A percentile compares a stretch with the other conserved stretches of the same genome.
These are phyloP conservation scores for Gobio occitaniae DNA, from an alignment of 2,797 vertebrate genomes.

Conservation along the genomic window DNA sequence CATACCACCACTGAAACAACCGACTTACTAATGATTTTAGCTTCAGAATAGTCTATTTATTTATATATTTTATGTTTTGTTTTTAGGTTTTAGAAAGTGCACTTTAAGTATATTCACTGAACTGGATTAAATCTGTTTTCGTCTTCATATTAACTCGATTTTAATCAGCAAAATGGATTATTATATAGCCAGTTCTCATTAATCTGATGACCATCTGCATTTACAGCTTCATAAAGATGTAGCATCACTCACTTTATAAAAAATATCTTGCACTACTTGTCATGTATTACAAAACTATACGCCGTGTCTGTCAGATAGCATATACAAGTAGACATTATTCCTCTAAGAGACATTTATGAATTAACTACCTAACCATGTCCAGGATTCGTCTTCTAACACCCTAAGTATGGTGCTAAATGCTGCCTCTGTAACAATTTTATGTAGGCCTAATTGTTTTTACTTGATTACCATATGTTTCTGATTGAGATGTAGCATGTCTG, in stretches of 20 bases:
- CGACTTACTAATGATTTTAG: not conserved
- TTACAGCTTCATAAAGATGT: not conserved
- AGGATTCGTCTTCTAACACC: conserved; percentile 2
- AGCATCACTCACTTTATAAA: conserved; percentile 10
- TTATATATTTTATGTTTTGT: not conserved
- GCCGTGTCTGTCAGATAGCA: not conserved
- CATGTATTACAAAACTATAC: not conserved
- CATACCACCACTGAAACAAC: not conserved
- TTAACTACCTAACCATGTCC: conserved; percentile 10
- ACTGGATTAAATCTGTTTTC: not conserved
- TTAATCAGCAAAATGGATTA: not conserved
- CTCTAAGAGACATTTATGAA: conserved; percentile 6
- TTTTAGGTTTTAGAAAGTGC: conserved; percentile 7
- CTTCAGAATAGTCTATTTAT: conserved; percentile 40
- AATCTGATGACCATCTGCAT: conserved; percentile 8
- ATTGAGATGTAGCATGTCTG: conserved; percentile 11
- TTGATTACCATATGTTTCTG: not conserved
- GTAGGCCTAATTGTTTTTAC: not conserved
- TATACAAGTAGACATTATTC: not conserved
- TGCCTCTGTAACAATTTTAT: conserved; percentile 9
- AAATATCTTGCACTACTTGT: conserved; percentile 27
- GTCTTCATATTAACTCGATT: not conserved
- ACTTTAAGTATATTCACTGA: conserved; percentile 21
- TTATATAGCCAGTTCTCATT: not conserved
- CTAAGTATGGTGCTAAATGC: not conserved